Evolutionary conservation across 2,113 vertebrate genomes (phyloP).

Genomic region (Dromas ardeola): DNA sequence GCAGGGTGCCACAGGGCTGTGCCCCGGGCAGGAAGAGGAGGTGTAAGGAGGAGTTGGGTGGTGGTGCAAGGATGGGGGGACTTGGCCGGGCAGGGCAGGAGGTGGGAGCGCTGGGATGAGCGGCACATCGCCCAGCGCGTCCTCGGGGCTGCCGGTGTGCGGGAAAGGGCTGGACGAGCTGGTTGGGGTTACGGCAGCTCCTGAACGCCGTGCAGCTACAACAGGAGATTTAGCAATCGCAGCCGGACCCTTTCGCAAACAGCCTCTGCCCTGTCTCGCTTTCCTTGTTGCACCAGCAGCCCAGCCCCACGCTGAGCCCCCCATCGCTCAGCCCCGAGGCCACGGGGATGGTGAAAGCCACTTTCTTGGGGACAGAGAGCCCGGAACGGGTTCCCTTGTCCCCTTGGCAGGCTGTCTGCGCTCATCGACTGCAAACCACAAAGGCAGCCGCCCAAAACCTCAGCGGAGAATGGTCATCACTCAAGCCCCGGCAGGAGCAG

Average conservation of each 20-base stretch:
- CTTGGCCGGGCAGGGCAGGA: neutral
- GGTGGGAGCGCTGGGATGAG: neutral
- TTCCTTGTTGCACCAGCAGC: neutral
- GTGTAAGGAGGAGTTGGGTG: neutral
- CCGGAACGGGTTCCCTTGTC: neutral
- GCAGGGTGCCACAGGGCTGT: neutral
- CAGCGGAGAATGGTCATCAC: neutral
- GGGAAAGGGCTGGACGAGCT: neutral
- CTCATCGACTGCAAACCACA: slow-evolving; percentile 21
- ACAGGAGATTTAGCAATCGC: neutral
- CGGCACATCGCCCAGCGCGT: neutral
- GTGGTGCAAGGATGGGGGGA: neutral
- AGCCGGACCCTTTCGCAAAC: neutral
- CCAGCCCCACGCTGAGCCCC: rapidly evolving
- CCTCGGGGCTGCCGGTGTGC: rapidly evolving
- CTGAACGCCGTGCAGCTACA: neutral
- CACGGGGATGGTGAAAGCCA: rapidly evolving
- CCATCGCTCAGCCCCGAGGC: neutral
- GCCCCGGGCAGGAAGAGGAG: neutral
- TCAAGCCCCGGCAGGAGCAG: neutral
- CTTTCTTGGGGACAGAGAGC: neutral
- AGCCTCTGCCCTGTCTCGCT: neutral
- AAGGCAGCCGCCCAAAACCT: slow-evolving; percentile 33
- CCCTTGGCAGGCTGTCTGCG: neutral
- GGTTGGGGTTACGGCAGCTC: neutral